Evolutionary conservation across 2,888 invertebrate genomes (phyloP).

Genomic region (Eucriotettix oculatus): DNA sequence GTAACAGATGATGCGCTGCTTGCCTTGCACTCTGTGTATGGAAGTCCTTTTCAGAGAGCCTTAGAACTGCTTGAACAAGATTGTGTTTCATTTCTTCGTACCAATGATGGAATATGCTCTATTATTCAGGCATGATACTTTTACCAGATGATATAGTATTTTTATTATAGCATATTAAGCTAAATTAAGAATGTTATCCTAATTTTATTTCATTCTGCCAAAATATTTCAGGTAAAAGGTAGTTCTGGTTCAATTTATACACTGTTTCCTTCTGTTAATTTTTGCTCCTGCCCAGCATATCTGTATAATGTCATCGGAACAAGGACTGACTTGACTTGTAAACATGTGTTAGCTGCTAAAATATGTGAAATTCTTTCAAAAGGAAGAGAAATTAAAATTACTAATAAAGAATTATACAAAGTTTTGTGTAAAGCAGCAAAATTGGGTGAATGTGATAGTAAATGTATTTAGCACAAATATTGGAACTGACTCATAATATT

Average conservation of each 20-base stretch:
- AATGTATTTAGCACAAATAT: no score
- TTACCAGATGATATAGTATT: background rate
- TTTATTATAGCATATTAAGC: background rate
- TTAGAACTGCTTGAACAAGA: conserved; percentile 10
- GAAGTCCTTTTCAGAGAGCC: conserved; percentile 9
- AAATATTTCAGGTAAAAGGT: conserved; percentile 8
- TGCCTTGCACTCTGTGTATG: conserved; percentile 10
- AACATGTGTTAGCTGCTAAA: conserved; percentile 11
- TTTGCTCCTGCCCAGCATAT: conserved; percentile 11
- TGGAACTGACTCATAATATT: no score
- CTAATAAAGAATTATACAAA: background rate
- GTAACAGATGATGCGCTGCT: conserved; percentile 10
- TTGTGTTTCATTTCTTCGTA: conserved; percentile 6
- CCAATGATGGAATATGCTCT: conserved; percentile 2
- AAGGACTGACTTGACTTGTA: conserved; percentile 8
- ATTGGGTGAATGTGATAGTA: background rate
- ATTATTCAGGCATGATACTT: conserved; percentile 8
- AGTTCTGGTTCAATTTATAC: conserved; percentile 11
- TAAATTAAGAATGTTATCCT: no score
- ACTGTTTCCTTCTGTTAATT: conserved; percentile 11
- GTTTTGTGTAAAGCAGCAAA: background rate
- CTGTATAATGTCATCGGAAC: conserved; percentile 9
- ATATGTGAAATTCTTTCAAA: conserved; percentile 8
- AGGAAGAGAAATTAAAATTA: background rate
- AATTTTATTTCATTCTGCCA: no score